Evolutionary conservation across 2,797 vertebrate genomes (phyloP).

Genomic region (Sardinella longiceps): DNA sequence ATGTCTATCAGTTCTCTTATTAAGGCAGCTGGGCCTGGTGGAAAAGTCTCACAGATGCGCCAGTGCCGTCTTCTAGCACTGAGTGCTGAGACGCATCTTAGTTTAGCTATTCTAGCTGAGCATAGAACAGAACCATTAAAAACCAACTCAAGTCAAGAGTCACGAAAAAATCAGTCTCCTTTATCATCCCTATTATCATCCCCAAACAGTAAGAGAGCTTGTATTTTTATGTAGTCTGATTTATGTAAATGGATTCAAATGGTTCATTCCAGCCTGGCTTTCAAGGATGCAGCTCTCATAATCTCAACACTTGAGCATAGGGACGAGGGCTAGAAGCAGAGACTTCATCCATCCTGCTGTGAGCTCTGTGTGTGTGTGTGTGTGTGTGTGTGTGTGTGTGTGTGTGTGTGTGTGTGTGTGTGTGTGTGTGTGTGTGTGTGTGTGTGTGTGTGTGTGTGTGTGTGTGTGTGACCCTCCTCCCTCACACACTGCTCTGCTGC

Average conservation of each 20-base stretch:
- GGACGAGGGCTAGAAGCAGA: neutral
- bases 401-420: too few species aligned
- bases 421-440: too few species aligned
- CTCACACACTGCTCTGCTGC: neutral
- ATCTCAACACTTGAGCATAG: neutral
- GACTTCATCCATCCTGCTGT: neutral
- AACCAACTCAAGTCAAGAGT: neutral
- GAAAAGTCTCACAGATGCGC: too few species aligned
- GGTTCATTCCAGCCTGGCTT: neutral
- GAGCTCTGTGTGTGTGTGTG: neutral
- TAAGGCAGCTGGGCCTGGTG: too few species aligned
- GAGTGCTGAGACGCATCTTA: too few species aligned
- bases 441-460: too few species aligned
- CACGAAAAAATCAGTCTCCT: neutral
- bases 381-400: too few species aligned
- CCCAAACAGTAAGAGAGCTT: neutral
- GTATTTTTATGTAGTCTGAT: neutral
- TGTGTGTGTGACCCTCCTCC: constrained; percentile 16
- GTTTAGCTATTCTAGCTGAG: too few species aligned
- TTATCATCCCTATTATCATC: neutral
- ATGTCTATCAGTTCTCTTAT: too few species aligned
- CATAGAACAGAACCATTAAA: too few species aligned
- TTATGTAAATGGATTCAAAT: neutral
- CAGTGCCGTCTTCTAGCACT: too few species aligned
- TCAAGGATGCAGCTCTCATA: neutral